Conservation (phyloP, 2,888 invertebrate genomes). For the Antheraea yamamai region DNA sequence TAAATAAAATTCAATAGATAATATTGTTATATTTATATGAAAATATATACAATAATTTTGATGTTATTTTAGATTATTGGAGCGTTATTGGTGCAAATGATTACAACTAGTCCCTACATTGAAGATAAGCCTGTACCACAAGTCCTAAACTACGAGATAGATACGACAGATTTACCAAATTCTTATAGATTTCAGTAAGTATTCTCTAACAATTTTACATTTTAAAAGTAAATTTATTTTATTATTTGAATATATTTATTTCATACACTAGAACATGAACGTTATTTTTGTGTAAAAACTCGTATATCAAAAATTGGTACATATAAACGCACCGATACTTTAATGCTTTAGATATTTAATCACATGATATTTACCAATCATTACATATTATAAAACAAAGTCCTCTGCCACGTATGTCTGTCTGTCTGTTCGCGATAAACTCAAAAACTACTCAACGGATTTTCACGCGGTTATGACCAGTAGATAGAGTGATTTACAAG, state of each 20-base stretch:
- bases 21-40: background rate
- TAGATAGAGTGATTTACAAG: too few species aligned
- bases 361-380: too few species aligned
- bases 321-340: too few species aligned
- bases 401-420: too few species aligned
- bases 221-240: background rate
- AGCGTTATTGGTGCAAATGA: conserved; percentile 42
- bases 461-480: too few species aligned
- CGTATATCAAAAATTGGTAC: too few species aligned
- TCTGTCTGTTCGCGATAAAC: too few species aligned
- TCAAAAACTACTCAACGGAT: too few species aligned
- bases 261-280: background rate
- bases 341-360: too few species aligned
- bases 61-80: conserved; percentile 55
- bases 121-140: conserved; percentile 55
- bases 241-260: background rate
- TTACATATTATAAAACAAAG: too few species aligned
- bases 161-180: conserved; percentile 68
- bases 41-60: background rate
- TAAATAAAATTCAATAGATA: background rate
- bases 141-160: conserved; percentile 59
- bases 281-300: background rate
- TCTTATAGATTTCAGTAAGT: conserved; percentile 75
- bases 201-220: conserved; percentile 12
- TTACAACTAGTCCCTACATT: conserved; percentile 49